phyloP scores from a whole-genome alignment of 2,888 invertebrate species.

The Notodromas monacha region DNA sequence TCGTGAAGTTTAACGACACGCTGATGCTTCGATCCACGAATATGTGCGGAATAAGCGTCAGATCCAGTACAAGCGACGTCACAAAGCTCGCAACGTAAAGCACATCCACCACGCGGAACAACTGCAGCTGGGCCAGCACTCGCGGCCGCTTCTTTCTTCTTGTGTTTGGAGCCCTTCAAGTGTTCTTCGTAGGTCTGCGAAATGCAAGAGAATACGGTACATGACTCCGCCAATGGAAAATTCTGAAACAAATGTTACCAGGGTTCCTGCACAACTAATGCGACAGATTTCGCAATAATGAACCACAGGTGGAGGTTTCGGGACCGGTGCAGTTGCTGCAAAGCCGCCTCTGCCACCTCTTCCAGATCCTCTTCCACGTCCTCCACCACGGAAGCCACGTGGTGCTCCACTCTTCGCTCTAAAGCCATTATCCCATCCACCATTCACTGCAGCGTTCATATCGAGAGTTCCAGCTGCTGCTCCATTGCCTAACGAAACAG shows the following conservation, averaged over 20 bases:
- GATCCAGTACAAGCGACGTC: conserved; percentile 94
- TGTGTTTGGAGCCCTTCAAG: conserved; percentile 91
- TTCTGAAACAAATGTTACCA: conserved; percentile 20
- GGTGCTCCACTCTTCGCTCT: no score
- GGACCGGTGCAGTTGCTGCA: no score
- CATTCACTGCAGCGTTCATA: no score
- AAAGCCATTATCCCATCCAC: no score
- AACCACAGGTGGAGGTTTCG: no score
- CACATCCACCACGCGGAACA: conserved; percentile 23
- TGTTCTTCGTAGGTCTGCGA: conserved; percentile 66
- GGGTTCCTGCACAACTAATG: conserved; percentile 81
- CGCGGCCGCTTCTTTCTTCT: conserved; percentile 71
- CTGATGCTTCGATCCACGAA: conserved; percentile 87
- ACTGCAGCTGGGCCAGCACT: conserved; percentile 25
- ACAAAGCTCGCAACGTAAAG: conserved; percentile 75
- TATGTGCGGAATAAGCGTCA: conserved; percentile 92
- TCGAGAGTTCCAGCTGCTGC: no score
- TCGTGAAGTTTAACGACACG: conserved; percentile 78
- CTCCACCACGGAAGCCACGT: no score
- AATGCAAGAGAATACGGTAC: conserved; percentile 11
- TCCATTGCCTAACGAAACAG: no score
- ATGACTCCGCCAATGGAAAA: no score
- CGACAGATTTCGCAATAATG: conserved; percentile 98
- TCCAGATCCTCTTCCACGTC: no score
- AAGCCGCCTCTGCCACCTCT: no score